phyloP scores from a whole-genome alignment of 2,113 vertebrate genomes.

The Channa argus region DNA sequence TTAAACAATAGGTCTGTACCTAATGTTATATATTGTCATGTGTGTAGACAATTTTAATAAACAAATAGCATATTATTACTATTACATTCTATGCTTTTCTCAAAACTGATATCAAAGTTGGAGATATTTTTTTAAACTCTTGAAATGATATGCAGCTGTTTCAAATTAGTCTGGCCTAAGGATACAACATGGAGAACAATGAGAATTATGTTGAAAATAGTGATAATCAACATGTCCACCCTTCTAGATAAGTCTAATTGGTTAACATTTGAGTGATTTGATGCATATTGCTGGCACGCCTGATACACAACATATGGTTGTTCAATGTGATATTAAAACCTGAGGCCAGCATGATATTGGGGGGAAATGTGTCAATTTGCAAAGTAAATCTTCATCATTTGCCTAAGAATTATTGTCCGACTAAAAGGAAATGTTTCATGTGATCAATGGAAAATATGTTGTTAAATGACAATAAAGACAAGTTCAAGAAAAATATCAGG shows the following conservation, averaged over 20 bases:
- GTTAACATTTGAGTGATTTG: not conserved
- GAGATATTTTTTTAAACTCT: conserved; percentile 47
- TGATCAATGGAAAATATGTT: not conserved
- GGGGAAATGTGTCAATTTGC: not conserved
- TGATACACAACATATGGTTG: conserved; percentile 18
- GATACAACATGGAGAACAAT: not conserved
- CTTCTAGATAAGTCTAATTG: not conserved
- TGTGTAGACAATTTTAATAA: conserved; percentile 53
- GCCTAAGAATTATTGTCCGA: not conserved
- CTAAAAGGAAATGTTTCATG: not conserved
- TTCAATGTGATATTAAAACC: conserved; percentile 1
- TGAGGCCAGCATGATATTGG: not conserved
- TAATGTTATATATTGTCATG: conserved; percentile 49
- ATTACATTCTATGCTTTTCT: conserved; percentile 1
- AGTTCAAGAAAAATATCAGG: conserved; percentile 1
- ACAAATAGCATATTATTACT: conserved; percentile 56
- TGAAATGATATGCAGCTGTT: conserved; percentile 51
- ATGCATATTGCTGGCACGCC: conserved; percentile 15
- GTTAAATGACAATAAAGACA: not conserved
- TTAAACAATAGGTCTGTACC: conserved; percentile 48
- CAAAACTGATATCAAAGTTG: conserved; percentile 53
- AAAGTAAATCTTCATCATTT: not conserved
- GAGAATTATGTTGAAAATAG: conserved; percentile 22
- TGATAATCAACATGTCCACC: conserved; percentile 5
- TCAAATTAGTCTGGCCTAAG: conserved; percentile 52